Conservation (phyloP, 2,113 vertebrate species). For the Caranx ignobilis region DNA sequence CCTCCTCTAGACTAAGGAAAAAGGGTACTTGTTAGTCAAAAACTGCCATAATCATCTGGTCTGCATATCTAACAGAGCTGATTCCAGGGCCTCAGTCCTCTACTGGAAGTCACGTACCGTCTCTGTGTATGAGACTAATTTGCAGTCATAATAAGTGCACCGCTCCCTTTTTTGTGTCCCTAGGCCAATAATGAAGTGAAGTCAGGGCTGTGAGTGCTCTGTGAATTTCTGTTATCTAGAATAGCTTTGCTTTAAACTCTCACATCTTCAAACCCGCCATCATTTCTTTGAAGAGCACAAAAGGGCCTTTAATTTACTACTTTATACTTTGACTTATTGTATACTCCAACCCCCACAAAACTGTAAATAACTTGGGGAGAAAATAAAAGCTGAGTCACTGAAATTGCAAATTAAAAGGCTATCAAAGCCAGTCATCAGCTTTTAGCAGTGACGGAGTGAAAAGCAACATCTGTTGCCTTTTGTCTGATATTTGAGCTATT, state of each 20-base stretch:
- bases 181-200: slow-evolving; percentile 28
- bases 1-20: neutral
- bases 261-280: slow-evolving; percentile 17
- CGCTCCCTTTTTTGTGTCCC: slow-evolving; percentile 21
- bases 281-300: slow-evolving; percentile 27
- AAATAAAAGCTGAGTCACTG: slow-evolving; percentile 55
- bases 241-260: slow-evolving; percentile 18
- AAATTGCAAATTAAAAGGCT: slow-evolving; percentile 26
- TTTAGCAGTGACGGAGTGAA: slow-evolving; percentile 12
- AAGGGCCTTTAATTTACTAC: slow-evolving; percentile 45
- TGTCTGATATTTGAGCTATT: slow-evolving; percentile 7
- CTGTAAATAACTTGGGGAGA: slow-evolving; percentile 35
- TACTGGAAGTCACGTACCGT: slow-evolving; percentile 5
- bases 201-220: slow-evolving; percentile 9
- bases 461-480: neutral
- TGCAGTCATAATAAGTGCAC: slow-evolving; percentile 26
- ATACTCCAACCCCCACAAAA: slow-evolving; percentile 21
- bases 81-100: slow-evolving; percentile 28
- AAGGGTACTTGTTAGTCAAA: slow-evolving; percentile 21
- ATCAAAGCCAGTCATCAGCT: slow-evolving; percentile 24
- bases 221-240: slow-evolving; percentile 9
- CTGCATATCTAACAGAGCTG: slow-evolving; percentile 23
- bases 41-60: slow-evolving; percentile 2
- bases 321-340: slow-evolving; percentile 39
- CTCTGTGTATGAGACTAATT: slow-evolving; percentile 30